These are phyloP conservation scores for Serripes groenlandicus DNA, from an alignment of 2,888 invertebrate species.

Conservation along the genomic window DNA sequence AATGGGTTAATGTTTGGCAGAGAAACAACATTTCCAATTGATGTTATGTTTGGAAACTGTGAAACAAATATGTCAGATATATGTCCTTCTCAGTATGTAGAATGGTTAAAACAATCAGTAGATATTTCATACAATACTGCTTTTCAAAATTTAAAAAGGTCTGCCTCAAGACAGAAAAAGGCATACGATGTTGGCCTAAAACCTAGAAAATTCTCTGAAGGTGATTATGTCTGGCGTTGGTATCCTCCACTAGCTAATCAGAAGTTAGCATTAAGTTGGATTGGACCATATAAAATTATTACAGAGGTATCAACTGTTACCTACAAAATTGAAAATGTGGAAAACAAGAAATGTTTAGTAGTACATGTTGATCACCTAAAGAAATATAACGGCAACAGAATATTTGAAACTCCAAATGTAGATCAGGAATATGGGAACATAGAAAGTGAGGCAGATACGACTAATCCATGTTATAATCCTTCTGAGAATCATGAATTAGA, in stretches of 20 bases:
- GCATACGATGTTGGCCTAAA: conserved; percentile 25
- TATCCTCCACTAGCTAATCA: conserved; percentile 41
- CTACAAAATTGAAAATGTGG: conserved; percentile 17
- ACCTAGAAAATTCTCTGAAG: not conserved
- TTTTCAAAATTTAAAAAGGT: conserved; percentile 2
- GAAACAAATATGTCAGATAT: not conserved
- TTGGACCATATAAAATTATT: conserved; percentile 25
- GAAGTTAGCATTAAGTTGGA: conserved; percentile 41
- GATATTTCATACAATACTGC: conserved; percentile 12
- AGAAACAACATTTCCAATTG: conserved; percentile 35
- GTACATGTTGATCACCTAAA: conserved; percentile 23
- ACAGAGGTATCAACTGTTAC: conserved; percentile 6
- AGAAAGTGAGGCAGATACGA: no score
- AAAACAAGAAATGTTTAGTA: not conserved
- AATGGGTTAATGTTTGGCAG: conserved; percentile 41
- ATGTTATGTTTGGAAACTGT: conserved; percentile 10
- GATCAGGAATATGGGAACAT: no score
- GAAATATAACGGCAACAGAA: not conserved
- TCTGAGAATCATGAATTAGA: no score
- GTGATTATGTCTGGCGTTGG: conserved; percentile 28
- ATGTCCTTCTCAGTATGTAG: conserved; percentile 30
- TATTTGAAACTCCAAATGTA: no score
- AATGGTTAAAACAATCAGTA: conserved; percentile 20
- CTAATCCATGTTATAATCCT: no score
- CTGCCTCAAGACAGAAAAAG: conserved; percentile 31